Conservation (phyloP, 2,888 invertebrate species). For the Standfussiana lucernea region DNA sequence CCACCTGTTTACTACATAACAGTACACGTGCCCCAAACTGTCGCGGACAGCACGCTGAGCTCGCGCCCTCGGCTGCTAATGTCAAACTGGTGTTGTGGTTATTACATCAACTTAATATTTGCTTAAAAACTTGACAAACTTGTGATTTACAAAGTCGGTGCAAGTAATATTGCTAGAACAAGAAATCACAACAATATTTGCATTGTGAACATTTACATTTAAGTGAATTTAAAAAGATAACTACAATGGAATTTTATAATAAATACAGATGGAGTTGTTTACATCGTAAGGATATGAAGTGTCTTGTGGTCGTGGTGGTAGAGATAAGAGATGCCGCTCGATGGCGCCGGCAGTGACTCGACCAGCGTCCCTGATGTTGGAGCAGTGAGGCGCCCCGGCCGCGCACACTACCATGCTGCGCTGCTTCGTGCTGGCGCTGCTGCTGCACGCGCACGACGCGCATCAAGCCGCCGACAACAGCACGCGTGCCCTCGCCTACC, state of each 20-base stretch:
- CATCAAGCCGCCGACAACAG: conserved; percentile 10
- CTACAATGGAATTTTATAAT: neutral
- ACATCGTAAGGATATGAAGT: conserved; percentile 2
- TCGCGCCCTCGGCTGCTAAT: too few species aligned
- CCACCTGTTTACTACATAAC: conserved; percentile 45
- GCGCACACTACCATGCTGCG: conserved; percentile 36
- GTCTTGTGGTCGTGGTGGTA: conserved; percentile 15
- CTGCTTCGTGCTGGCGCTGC: conserved; percentile 35
- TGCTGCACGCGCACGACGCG: conserved; percentile 31
- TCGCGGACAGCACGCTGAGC: neutral
- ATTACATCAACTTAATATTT: neutral
- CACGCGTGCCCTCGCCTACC: conserved; percentile 18
- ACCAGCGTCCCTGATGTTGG: conserved; percentile 1
- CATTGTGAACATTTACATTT: neutral
- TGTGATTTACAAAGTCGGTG: neutral
- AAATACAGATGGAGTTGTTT: neutral
- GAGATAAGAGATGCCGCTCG: neutral
- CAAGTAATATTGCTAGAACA: neutral
- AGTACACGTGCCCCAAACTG: neutral
- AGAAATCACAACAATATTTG: neutral
- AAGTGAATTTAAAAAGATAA: neutral
- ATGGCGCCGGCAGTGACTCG: neutral
- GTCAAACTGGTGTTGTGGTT: neutral
- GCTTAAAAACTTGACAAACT: conserved; percentile 1
- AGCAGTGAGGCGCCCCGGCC: conserved; percentile 32